Evolutionary conservation across 2,888 invertebrate species (phyloP), one percentile per base, ranked within the genome.

Genomic region (Heliconius hortense): DNA sequence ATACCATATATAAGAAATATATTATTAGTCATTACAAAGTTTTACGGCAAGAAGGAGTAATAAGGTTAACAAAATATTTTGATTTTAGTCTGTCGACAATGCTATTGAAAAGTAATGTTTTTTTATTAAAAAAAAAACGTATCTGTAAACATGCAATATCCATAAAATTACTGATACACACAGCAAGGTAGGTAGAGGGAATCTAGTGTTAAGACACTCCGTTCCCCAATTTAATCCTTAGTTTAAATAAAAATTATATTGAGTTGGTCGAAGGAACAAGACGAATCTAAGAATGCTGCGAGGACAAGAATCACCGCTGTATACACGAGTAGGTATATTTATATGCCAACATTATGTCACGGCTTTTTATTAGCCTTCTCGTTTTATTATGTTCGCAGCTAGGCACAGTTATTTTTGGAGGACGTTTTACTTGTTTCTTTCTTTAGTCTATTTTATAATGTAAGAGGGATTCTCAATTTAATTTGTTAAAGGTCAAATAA

Each of bases 361-460:
- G 85, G 77, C 78, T 83, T 82, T 87, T 86, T 85, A 87, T 82
- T 85, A 82, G 81, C 82, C 79, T 86, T 84, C 83, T 80, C 81
- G 88, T 86, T 87, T 35, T 90, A 89, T 88, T 89, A 86, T 86
- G 86, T 85, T 85, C 82, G 84, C 81, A 85, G 86, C 84, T 85
- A 84, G 84, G 85, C 82, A 85, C 84, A 81, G 82, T 76, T 93
- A 93, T 93, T 93, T 92, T 82, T 82, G 88, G 90, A 88, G 80
- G 87, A 82, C 84, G 86, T 85, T 62, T 71, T 71, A 85, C 87
- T 85, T 56, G 56, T 31, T 56, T 31, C 53, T 87, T 85, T 87
- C 85, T n/a, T 56, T 56, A 88, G 88, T 87, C 88, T 88, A 84
- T 88, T 83, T 88, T 85, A 84, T 86, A 88, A 87, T 86, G 85